Conservation (phyloP, 2,113 vertebrate genomes). For the Ochotona princeps region DNA sequence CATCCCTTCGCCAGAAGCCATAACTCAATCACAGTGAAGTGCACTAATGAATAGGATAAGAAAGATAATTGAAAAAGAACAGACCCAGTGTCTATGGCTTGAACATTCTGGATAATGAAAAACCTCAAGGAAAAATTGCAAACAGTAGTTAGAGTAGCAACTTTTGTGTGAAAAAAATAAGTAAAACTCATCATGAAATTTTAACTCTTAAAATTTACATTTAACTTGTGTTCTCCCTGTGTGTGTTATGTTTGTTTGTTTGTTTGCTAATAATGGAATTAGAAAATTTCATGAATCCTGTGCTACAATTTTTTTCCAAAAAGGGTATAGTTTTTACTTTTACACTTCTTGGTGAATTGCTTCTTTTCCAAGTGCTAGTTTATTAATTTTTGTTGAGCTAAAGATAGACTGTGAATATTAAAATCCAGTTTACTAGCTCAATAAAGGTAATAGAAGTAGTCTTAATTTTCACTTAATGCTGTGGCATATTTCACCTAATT, state of each 20-base stretch:
- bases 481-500: not conserved
- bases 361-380: slow-evolving; percentile 1
- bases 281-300: not conserved
- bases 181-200: not conserved
- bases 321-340: not conserved
- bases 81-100: not conserved
- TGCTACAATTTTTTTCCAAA: not conserved
- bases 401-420: not conserved
- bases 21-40: slow-evolving; percentile 59
- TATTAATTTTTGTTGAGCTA: slow-evolving; percentile 30
- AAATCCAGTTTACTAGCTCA: slow-evolving; percentile 10
- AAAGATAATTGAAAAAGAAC: slow-evolving; percentile 52
- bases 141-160: not conserved
- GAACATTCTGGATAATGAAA: not conserved
- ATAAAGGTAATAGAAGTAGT: not conserved
- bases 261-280: not conserved
- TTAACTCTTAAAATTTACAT: not conserved
- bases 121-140: not conserved
- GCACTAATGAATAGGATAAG: slow-evolving; percentile 57
- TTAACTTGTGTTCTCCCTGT: not conserved
- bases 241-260: not conserved
- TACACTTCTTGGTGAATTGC: not conserved
- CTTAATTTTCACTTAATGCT: not conserved
- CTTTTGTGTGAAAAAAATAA: not conserved
- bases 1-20: slow-evolving; percentile 33